Evolutionary conservation across 64 coral and sea anemone genomes (phyloP).

Genomic region (Pachyseris speciosa): DNA sequence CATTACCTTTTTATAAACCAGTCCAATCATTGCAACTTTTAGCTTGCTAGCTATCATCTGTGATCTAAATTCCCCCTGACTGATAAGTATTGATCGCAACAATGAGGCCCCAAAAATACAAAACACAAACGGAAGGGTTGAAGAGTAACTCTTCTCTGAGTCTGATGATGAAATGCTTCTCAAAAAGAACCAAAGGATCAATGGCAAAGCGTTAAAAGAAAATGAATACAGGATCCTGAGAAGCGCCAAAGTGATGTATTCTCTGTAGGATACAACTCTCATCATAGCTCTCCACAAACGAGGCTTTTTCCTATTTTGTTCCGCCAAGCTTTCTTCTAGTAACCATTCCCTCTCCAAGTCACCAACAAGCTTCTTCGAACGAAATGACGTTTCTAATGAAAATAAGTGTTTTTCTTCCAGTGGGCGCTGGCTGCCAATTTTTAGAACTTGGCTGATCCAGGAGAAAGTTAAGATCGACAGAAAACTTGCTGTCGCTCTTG

Average conservation of each 20-base stretch:
- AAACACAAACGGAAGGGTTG: not conserved
- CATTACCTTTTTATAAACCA: conserved; percentile 52
- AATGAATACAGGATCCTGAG: conserved; percentile 14
- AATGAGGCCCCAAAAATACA: not conserved
- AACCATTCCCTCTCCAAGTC: conserved; percentile 15
- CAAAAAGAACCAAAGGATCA: conserved; percentile 30
- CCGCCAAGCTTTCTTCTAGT: not conserved
- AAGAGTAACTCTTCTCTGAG: not conserved
- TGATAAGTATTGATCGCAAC: not conserved
- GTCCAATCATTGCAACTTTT: conserved; percentile 13
- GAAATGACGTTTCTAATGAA: not conserved
- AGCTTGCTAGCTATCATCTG: not conserved
- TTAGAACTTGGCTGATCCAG: conserved; percentile 58
- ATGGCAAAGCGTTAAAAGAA: not conserved
- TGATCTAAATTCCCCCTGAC: not conserved
- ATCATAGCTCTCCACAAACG: conserved; percentile 47
- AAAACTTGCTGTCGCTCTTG: conserved; percentile 27
- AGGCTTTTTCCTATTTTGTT: not conserved
- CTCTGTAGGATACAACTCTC: not conserved
- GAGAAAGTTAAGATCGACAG: conserved; percentile 55
- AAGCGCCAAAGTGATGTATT: not conserved
- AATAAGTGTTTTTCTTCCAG: conserved; percentile 67
- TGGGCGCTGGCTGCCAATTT: conserved; percentile 54
- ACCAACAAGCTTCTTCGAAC: not conserved
- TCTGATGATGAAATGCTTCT: not conserved